Conservation (phyloP, 2,888 invertebrate species). For the Parapristionchus giblindavisi region DNA sequence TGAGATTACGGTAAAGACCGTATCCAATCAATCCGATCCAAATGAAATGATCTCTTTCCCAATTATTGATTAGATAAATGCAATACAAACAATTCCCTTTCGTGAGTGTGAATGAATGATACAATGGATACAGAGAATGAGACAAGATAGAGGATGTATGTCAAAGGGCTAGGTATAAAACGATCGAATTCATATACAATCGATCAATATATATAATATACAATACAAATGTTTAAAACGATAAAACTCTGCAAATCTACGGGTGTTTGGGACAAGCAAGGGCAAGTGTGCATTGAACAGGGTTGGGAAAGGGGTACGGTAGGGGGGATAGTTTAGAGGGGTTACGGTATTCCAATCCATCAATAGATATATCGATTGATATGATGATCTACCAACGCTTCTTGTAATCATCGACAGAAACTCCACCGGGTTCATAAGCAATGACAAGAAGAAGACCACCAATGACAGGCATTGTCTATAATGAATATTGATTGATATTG, state of each 20-base stretch:
- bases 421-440: conserved; percentile 95
- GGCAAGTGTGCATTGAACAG: too few species aligned
- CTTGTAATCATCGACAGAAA: conserved; percentile 99
- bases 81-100: too few species aligned
- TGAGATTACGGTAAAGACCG: too few species aligned
- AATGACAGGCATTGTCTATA: conserved; percentile 90
- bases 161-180: neutral
- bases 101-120: neutral
- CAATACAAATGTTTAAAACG: neutral
- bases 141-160: neutral
- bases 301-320: neutral
- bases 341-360: neutral
- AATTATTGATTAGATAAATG: too few species aligned
- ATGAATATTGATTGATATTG: neutral
- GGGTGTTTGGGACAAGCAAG: too few species aligned
- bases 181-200: neutral
- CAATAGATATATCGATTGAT: neutral
- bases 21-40: too few species aligned
- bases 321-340: neutral
- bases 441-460: conserved; percentile 97
- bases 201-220: neutral
- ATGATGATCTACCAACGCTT: conserved; percentile 84
- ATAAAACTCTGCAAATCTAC: neutral
- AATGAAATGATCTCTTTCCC: too few species aligned
- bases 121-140: neutral